phyloP scores from a whole-genome alignment of 2,888 invertebrate genomes.

The Apamea epomidion region DNA sequence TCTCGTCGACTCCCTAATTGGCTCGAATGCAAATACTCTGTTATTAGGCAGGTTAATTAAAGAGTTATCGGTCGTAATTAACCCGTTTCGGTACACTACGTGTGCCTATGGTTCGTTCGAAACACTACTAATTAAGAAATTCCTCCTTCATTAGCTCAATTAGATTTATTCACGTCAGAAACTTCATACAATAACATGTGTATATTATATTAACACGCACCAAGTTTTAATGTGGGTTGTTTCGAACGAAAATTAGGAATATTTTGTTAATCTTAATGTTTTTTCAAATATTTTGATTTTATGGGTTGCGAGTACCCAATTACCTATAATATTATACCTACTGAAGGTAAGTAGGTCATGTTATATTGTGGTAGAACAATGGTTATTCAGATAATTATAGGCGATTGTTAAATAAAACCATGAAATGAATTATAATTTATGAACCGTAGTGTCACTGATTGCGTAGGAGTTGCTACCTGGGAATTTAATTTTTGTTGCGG shows the following conservation, averaged over 20 bases:
- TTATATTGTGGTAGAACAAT: constrained; percentile 41
- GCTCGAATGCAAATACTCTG: constrained; percentile 88
- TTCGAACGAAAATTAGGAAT: constrained; percentile 54
- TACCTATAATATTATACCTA: constrained; percentile 2
- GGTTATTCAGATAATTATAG: constrained; percentile 29
- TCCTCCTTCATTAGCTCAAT: constrained; percentile 88
- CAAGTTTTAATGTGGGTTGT: constrained; percentile 55
- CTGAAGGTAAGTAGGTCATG: constrained; percentile 39
- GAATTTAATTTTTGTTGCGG: constrained; percentile 3
- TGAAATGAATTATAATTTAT: constrained; percentile 42
- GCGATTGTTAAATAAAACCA: constrained; percentile 39
- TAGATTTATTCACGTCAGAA: constrained; percentile 85
- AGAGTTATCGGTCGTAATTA: constrained; percentile 89
- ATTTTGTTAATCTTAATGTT: constrained; percentile 65
- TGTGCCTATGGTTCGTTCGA: constrained; percentile 84
- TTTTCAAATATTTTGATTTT: constrained; percentile 51
- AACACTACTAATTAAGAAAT: constrained; percentile 89
- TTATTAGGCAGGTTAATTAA: constrained; percentile 90
- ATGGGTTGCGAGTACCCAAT: constrained; percentile 5
- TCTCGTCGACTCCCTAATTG: constrained; percentile 82
- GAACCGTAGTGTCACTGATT: constrained; percentile 37
- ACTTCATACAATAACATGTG: constrained; percentile 72
- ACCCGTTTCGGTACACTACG: constrained; percentile 87
- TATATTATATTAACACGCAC: constrained; percentile 66
- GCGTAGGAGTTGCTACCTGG: constrained; percentile 20